phyloP scores from a whole-genome alignment of 2,113 vertebrate genomes.

The Buteo buteo region DNA sequence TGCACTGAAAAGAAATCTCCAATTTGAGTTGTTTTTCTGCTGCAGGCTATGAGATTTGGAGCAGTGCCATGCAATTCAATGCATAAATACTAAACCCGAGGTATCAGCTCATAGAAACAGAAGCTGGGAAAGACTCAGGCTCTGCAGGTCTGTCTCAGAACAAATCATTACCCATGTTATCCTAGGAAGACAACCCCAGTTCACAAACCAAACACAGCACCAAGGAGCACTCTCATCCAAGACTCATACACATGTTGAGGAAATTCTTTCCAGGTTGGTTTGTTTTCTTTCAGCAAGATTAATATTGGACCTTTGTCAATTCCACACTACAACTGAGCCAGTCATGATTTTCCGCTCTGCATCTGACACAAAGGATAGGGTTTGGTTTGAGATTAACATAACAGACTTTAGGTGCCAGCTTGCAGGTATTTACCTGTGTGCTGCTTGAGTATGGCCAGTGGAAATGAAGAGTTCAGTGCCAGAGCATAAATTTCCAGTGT shows the following conservation, averaged over 20 bases:
- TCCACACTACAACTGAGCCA: background rate
- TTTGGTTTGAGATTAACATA: background rate
- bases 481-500: background rate
- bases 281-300: background rate
- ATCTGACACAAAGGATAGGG: background rate
- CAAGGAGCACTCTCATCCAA: background rate
- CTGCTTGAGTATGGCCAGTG: background rate
- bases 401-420: background rate
- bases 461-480: background rate
- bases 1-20: background rate
- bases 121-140: background rate
- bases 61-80: background rate
- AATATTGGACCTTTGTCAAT: background rate
- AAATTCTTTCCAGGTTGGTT: background rate
- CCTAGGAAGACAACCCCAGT: background rate
- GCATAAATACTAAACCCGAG: background rate
- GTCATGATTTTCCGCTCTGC: background rate
- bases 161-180: background rate
- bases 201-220: background rate
- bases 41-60: background rate
- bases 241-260: background rate
- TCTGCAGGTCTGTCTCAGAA: background rate
- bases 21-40: background rate
- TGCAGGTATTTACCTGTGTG: background rate
- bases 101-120: background rate